Percentiles rank a stretch among this genome's conserved stretches.
phyloP scores from a whole-genome alignment of 1,140 invertebrate species.

The Homalodisca vitripennis region DNA sequence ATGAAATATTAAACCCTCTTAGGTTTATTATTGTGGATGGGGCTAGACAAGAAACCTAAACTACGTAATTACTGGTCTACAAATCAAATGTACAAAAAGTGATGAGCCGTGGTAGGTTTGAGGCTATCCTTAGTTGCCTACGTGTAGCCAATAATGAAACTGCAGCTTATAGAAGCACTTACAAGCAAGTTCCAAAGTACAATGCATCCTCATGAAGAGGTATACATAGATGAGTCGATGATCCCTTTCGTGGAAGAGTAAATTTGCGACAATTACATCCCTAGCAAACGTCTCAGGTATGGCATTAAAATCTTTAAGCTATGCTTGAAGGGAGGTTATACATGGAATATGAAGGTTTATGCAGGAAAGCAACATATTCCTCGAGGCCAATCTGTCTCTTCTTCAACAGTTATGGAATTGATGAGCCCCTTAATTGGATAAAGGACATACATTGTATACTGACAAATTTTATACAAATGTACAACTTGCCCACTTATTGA shows the following conservation, averaged over 20 bases:
- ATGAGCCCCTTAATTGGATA: too few relatives aligned
- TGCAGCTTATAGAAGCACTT: not conserved
- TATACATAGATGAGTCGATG: not conserved
- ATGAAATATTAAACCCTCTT: not conserved
- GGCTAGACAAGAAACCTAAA: not conserved
- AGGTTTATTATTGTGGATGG: not conserved
- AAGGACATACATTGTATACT: too few relatives aligned
- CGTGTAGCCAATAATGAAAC: not conserved
- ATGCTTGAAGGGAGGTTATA: too few relatives aligned
- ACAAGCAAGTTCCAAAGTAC: not conserved
- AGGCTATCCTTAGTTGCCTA: not conserved
- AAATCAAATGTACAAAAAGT: not conserved
- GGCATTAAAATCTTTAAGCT: too few relatives aligned
- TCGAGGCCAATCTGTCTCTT: too few relatives aligned
- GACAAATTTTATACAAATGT: too few relatives aligned
- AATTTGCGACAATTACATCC: not conserved
- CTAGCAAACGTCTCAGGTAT: too few relatives aligned
- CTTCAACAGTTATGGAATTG: too few relatives aligned
- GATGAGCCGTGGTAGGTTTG: not conserved
- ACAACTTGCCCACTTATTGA: too few relatives aligned
- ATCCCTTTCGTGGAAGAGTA: not conserved
- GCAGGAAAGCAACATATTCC: too few relatives aligned
- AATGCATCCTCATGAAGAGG: not conserved
- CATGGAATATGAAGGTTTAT: too few relatives aligned
- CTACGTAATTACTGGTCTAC: not conserved